These are phyloP conservation scores for Nycticebus coucang DNA, from an alignment of 2,113 vertebrate genomes.

Conservation along the genomic window DNA sequence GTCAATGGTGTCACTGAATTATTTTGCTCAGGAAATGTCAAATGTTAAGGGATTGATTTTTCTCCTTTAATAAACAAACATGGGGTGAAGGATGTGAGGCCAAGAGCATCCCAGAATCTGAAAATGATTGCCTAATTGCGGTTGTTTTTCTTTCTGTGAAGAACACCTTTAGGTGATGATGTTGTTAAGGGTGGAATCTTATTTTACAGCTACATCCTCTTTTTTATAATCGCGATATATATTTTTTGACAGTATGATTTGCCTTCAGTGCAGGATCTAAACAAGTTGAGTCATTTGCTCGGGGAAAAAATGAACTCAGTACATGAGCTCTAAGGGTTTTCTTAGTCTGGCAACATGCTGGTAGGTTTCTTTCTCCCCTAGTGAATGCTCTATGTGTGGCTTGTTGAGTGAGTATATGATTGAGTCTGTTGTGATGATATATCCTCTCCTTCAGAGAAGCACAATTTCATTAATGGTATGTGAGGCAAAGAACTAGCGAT, in stretches of 20 bases:
- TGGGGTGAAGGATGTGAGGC: slow-evolving; percentile 48
- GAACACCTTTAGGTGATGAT: slow-evolving; percentile 56
- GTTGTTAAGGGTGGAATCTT: slow-evolving; percentile 50
- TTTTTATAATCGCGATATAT: slow-evolving; percentile 53
- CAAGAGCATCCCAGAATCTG: slow-evolving; percentile 25
- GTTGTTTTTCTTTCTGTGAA: slow-evolving; percentile 63
- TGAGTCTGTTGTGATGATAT: neutral
- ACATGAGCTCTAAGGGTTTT: slow-evolving; percentile 11
- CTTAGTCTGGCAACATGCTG: neutral
- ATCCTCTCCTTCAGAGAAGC: slow-evolving; percentile 42
- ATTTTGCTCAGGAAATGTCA: slow-evolving; percentile 62
- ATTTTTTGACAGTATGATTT: slow-evolving; percentile 59
- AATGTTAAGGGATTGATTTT: slow-evolving; percentile 64
- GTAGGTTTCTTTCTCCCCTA: neutral
- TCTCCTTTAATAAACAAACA: slow-evolving; percentile 62
- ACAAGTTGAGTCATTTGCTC: slow-evolving; percentile 50
- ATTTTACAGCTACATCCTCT: slow-evolving; percentile 58
- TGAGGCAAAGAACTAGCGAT: slow-evolving; percentile 35
- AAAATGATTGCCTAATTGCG: slow-evolving; percentile 62
- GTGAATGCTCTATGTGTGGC: neutral
- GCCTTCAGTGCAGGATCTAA: slow-evolving; percentile 38
- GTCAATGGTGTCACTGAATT: slow-evolving; percentile 39
- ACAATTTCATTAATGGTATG: slow-evolving; percentile 48
- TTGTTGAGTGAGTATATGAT: slow-evolving; percentile 56
- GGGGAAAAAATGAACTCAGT: slow-evolving; percentile 39